These are phyloP conservation scores for Herpailurus yagouaroundi DNA, from an alignment of 2,113 vertebrate genomes.

Conservation along the genomic window DNA sequence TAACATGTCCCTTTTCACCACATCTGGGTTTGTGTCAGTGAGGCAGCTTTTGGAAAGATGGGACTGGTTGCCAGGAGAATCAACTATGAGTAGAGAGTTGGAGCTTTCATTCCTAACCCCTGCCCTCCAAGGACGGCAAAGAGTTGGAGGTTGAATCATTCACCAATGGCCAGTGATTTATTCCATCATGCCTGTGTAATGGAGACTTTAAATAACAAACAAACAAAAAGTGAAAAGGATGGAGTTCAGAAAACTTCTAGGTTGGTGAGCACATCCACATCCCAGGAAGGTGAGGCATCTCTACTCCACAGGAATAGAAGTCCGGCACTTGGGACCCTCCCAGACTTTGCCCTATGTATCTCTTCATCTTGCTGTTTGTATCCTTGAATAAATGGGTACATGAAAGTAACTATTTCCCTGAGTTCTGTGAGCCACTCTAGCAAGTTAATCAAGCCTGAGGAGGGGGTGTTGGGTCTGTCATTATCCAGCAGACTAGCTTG, in stretches of 20 bases:
- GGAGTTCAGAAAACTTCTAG: neutral
- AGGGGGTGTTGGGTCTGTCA: neutral
- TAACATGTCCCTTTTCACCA: neutral
- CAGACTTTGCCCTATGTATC: neutral
- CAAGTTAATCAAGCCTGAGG: neutral
- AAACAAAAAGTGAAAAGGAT: neutral
- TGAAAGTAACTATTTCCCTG: neutral
- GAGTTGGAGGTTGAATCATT: neutral
- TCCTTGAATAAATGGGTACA: neutral
- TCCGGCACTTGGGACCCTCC: neutral
- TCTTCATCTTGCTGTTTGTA: neutral
- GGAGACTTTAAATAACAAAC: neutral
- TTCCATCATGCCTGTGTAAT: neutral
- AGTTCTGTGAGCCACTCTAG: neutral
- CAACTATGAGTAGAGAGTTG: neutral
- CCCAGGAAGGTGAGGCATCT: too few species aligned
- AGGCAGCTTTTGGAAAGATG: neutral
- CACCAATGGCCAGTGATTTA: neutral
- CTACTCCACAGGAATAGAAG: neutral
- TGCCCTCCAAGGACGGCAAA: neutral
- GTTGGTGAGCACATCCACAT: neutral
- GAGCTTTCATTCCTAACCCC: too few species aligned
- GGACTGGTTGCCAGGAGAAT: neutral
- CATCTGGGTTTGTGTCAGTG: neutral
- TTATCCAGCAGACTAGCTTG: neutral